Conservation (phyloP, 1,140 invertebrate genomes). For the Drosophila sucinea region DNA sequence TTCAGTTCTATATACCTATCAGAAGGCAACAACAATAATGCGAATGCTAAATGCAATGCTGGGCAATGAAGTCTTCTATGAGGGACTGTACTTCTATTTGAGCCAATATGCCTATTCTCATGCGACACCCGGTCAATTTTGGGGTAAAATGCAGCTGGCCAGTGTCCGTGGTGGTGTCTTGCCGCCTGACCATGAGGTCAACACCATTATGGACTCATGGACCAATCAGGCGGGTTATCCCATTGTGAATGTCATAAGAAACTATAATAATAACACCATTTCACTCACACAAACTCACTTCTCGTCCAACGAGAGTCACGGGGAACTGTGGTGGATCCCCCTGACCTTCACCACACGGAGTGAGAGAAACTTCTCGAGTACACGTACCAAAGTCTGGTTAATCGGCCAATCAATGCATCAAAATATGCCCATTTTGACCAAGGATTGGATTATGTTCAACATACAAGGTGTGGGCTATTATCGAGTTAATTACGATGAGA, state of each 20-base stretch:
- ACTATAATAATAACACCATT: conserved; percentile 67
- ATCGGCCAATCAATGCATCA: conserved; percentile 67
- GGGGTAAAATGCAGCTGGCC: conserved; percentile 87
- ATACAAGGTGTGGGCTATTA: conserved; percentile 86
- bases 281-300: conserved; percentile 84
- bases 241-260: conserved; percentile 86
- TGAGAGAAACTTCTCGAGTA: conserved; percentile 85
- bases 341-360: conserved; percentile 86
- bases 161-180: conserved; percentile 83
- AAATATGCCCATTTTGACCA: conserved; percentile 60
- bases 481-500: conserved; percentile 88
- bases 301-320: conserved; percentile 46
- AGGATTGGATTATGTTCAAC: conserved; percentile 86
- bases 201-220: conserved; percentile 90
- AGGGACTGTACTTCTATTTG: conserved; percentile 87
- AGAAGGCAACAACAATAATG: conserved; percentile 91
- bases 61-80: conserved; percentile 87
- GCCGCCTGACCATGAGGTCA: conserved; percentile 84
- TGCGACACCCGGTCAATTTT: conserved; percentile 91
- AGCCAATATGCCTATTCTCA: conserved; percentile 85
- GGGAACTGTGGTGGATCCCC: conserved; percentile 84
- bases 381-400: conserved; percentile 85
- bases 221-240: conserved; percentile 91
- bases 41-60: conserved; percentile 94
- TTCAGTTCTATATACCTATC: conserved; percentile 86